Percentiles rank a stretch among this genome's conserved stretches.
These are phyloP conservation scores for Zele albiditarsus DNA, from an alignment of 2,888 invertebrate genomes.

Conservation along the genomic window DNA sequence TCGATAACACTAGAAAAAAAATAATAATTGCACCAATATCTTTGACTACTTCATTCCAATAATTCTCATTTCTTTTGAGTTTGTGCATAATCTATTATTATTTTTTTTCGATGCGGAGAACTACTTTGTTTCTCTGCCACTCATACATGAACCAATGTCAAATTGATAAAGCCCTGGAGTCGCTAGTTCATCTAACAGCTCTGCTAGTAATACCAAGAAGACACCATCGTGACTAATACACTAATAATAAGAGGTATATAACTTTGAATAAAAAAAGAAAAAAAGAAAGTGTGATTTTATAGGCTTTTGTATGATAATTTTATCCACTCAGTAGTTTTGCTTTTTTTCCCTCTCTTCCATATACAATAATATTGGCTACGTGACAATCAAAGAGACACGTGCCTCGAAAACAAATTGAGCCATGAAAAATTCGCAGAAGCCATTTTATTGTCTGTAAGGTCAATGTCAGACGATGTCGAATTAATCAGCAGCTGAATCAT, in stretches of 20 bases:
- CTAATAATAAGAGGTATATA: conserved; percentile 48
- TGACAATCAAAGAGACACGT: conserved; percentile 1
- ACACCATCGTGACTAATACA: conserved; percentile 34
- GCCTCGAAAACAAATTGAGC: neutral
- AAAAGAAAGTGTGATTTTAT: conserved; percentile 14
- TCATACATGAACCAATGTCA: conserved; percentile 47
- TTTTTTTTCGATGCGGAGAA: neutral
- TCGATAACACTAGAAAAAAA: neutral
- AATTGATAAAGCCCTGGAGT: conserved; percentile 42
- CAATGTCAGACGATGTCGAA: neutral
- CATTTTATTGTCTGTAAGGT: neutral
- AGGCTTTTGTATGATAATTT: conserved; percentile 15
- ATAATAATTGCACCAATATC: neutral
- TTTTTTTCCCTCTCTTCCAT: neutral
- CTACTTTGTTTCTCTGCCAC: neutral
- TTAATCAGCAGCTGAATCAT: neutral
- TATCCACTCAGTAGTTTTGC: neutral
- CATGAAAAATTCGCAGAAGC: neutral
- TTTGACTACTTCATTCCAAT: conserved; percentile 50
- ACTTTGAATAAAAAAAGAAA: conserved; percentile 42
- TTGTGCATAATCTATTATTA: neutral
- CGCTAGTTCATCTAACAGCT: neutral
- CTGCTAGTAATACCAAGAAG: neutral
- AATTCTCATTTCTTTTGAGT: conserved; percentile 42
- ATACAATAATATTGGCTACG: neutral